Base-by-base conservation (phyloP, 2,888 invertebrate species). In the Pantelozetes paolii region DNA sequence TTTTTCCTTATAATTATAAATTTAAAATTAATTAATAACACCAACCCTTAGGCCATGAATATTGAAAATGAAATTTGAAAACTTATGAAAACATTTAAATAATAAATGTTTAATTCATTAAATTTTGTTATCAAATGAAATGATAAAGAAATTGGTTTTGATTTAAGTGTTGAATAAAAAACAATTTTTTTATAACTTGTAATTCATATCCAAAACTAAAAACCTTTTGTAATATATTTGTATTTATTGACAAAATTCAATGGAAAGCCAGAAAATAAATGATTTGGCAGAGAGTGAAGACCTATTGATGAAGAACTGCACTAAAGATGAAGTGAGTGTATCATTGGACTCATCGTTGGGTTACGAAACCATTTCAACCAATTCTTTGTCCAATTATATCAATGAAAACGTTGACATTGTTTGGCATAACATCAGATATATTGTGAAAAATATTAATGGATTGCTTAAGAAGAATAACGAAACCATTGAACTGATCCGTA, bases 351-450 rank as follows among this genome's bases (percentile, higher is more conserved):
- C 62, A 6, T 62, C 62, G 3, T 32, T 62, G 8, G n/a, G 32
- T 32, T 62, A 62, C 13, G 11, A 20, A 32, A 62, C 62, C 2
- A 36, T 18, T 62, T 62, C 62, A 1, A 13, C 18, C 18, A 30
- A 62, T 18, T 62, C 62, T 8, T 23, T 30, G 30, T 30, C 30
- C 6, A n/a, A 62, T 6, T 1, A 2, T 32, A 62, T 15, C 18
- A 18, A 54, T 6, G 11, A 2, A 1, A 32, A 45, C 28, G n/a
- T 73, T 15, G 45, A 45, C 9, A 26, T 73, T 15, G 73, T 73
- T 26, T 73, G 73, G 73, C 73, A 59, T 70, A 57, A 73, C 54
- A 20, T 73, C 11, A 32, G 30, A 36, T 73, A 69, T 54, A 30
- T 57, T 1, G 67, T 69, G 2, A 48, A 73, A 32, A 54, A 54